Conservation (phyloP, 2,113 vertebrate species). For the Macquaria australasica region DNA sequence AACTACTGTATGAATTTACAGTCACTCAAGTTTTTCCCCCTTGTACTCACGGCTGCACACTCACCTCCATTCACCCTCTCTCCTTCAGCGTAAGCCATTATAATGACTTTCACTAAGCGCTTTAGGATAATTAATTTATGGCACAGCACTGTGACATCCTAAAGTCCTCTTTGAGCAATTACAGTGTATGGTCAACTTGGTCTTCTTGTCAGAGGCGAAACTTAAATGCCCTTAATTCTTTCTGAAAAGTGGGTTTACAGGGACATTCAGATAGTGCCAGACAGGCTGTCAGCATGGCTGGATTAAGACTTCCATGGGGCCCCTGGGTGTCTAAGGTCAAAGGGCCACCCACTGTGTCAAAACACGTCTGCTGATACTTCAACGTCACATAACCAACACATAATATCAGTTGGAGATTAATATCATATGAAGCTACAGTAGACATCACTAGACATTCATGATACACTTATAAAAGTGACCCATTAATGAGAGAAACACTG, state of each 20-base stretch:
- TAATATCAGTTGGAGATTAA: not conserved
- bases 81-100: constrained; percentile 59
- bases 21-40: constrained; percentile 37
- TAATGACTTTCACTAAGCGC: constrained; percentile 70
- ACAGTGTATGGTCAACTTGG: constrained; percentile 57
- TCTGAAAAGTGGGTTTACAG: constrained; percentile 51
- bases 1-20: constrained; percentile 57
- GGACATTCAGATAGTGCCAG: constrained; percentile 13
- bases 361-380: constrained; percentile 9
- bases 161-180: constrained; percentile 70
- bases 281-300: constrained; percentile 33
- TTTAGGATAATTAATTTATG: constrained; percentile 76
- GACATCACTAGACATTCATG: constrained; percentile 10
- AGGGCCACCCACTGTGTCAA: not conserved
- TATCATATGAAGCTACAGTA: not conserved
- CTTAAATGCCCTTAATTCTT: constrained; percentile 59
- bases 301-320: constrained; percentile 29
- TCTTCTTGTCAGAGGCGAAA: constrained; percentile 43
- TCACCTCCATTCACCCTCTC: constrained; percentile 57
- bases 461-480: not conserved
- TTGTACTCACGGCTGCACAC: constrained; percentile 25
- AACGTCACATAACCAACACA: not conserved
- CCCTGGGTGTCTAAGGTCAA: constrained; percentile 35
- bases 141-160: constrained; percentile 67
- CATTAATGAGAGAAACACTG: not conserved